These are phyloP conservation scores for Ia io DNA, from an alignment of 2,113 vertebrate species.

Conservation along the genomic window DNA sequence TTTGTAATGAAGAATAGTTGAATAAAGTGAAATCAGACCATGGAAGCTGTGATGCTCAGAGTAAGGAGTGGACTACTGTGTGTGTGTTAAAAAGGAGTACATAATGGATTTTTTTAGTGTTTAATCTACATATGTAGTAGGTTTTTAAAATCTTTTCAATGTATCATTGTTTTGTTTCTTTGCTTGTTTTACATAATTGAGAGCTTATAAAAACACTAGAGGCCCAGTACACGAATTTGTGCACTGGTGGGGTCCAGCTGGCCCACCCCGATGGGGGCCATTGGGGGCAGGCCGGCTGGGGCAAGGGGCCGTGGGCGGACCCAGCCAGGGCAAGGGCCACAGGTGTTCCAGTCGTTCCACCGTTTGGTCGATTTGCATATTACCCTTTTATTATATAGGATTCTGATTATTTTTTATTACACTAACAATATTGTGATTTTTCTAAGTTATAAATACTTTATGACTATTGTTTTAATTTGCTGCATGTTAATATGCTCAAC, in stretches of 20 bases:
- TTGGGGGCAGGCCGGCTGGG: no score
- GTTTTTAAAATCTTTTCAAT: neutral
- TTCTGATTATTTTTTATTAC: neutral
- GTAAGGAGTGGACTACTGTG: neutral
- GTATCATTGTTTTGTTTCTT: neutral
- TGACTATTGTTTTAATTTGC: neutral
- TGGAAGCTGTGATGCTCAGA: neutral
- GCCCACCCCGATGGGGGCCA: no score
- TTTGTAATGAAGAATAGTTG: neutral
- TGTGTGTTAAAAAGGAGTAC: neutral
- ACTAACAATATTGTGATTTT: neutral
- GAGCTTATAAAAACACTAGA: neutral
- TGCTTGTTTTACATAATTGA: conserved; percentile 3
- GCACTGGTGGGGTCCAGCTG: no score
- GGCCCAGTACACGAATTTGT: no score
- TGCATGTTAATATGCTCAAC: neutral
- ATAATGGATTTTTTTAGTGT: neutral
- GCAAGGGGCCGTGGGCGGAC: no score
- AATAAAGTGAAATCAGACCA: neutral
- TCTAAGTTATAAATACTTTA: conserved; percentile 19
- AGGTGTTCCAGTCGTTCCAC: no score
- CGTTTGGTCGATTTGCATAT: no score
- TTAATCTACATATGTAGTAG: neutral
- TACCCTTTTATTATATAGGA: no score
- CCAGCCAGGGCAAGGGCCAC: no score